phyloP scores from a whole-genome alignment of 1,140 invertebrate species.

The Drosophila sturtevanti region DNA sequence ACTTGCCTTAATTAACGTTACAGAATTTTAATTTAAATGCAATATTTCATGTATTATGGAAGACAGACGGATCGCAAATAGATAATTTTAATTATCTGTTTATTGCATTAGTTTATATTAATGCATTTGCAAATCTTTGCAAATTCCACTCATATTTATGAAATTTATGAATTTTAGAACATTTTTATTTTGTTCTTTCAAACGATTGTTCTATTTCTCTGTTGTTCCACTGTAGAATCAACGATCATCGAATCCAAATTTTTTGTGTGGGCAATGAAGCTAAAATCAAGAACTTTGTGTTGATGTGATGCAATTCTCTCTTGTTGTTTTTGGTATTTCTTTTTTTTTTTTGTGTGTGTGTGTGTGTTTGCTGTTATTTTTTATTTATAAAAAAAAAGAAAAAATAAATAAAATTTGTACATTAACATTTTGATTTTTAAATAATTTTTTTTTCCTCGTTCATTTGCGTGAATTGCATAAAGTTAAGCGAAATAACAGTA shows the following conservation, averaged over 20 bases:
- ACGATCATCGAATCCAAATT: not conserved
- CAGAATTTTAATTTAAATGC: too few species aligned
- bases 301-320: slow-evolving; percentile 56
- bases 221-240: slow-evolving; percentile 25
- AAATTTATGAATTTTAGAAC: too few species aligned
- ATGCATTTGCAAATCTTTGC: too few species aligned
- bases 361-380: slow-evolving; percentile 6
- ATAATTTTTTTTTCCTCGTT: slow-evolving; percentile 50
- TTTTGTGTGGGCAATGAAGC: slow-evolving; percentile 16
- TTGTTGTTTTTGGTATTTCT: slow-evolving; percentile 11
- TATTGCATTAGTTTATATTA: too few species aligned
- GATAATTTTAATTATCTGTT: too few species aligned
- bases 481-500: slow-evolving; percentile 27
- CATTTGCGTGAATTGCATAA: slow-evolving; percentile 65
- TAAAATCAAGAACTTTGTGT: slow-evolving; percentile 60
- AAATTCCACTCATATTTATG: too few species aligned
- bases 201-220: not conserved
- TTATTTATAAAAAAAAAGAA: slow-evolving; percentile 17
- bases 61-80: too few species aligned
- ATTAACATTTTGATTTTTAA: slow-evolving; percentile 42
- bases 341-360: not conserved
- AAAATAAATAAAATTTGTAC: not conserved
- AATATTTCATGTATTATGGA: too few species aligned
- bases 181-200: not conserved
- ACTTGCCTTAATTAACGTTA: too few species aligned